Percentiles rank a stretch among this genome's conserved stretches.
Evolutionary conservation across 2,797 vertebrate species (phyloP).

Genomic region (Lerista edwardsae): DNA sequence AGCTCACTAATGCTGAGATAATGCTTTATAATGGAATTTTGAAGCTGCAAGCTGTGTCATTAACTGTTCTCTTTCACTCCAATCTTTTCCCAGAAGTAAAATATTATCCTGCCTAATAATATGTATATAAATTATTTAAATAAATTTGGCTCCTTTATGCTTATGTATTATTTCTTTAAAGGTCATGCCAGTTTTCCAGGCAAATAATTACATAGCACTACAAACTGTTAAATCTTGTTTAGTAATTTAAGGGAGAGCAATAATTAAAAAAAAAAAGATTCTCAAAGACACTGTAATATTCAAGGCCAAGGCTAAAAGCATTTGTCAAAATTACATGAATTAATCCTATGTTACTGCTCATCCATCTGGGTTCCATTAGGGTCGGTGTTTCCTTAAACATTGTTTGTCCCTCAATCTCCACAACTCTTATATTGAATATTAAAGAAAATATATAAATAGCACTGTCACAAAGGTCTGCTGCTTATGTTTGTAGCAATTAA

Average conservation of each 20-base stretch:
- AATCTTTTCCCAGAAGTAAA: conserved; percentile 46
- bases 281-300: conserved; percentile 29
- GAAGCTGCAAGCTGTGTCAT: conserved; percentile 49
- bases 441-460: background rate
- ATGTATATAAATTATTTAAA: conserved; percentile 62
- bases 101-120: conserved; percentile 45
- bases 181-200: conserved; percentile 61
- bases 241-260: conserved; percentile 51
- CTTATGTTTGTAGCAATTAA: too few relatives aligned
- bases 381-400: conserved; percentile 27
- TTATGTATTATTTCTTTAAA: conserved; percentile 56
- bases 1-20: conserved; percentile 37
- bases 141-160: conserved; percentile 53
- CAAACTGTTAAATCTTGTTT: conserved; percentile 26
- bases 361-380: background rate
- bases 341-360: conserved; percentile 6
- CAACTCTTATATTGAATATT: background rate
- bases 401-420: background rate
- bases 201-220: conserved; percentile 60
- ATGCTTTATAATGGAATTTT: conserved; percentile 49
- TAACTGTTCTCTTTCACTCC: conserved; percentile 42
- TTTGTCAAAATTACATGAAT: conserved; percentile 32
- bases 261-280: conserved; percentile 14
- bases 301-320: conserved; percentile 34
- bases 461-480: background rate